Conservation (phyloP, 2,113 vertebrate species). For the Toxostoma redivivum region DNA sequence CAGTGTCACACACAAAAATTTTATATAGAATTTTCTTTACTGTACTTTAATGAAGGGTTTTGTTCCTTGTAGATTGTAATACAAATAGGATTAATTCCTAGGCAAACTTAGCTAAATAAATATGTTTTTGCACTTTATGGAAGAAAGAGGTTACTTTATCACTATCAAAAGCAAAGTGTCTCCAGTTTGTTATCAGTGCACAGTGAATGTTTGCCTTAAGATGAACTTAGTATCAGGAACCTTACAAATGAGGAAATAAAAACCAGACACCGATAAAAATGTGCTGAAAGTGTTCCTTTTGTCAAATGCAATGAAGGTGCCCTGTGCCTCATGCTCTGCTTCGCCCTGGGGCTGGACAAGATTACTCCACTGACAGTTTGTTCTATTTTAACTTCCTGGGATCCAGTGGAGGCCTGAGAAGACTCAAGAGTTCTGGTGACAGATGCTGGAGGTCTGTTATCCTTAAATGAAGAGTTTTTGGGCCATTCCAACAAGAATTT, state of each 20-base stretch:
- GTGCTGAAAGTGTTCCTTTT: not conserved
- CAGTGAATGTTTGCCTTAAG: conserved; percentile 10
- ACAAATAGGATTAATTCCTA: not conserved
- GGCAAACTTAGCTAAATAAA: not conserved
- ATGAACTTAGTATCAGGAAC: conserved; percentile 11
- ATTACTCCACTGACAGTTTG: not conserved
- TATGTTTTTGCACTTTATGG: not conserved
- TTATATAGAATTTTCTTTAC: not conserved
- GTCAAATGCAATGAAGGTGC: not conserved
- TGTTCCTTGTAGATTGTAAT: not conserved
- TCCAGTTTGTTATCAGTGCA: not conserved
- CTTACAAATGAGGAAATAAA: conserved; percentile 25
- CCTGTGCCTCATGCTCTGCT: not conserved
- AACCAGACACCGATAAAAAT: conserved; percentile 17
- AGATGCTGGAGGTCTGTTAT: not conserved
- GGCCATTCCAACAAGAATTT: not conserved
- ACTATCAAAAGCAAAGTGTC: not conserved
- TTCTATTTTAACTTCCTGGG: not conserved
- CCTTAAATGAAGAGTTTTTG: not conserved
- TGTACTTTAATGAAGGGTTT: not conserved
- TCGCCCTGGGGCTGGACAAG: not conserved
- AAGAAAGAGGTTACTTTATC: not conserved
- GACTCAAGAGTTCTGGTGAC: not conserved
- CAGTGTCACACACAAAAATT: not conserved
- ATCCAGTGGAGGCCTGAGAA: not conserved